phyloP scores from a whole-genome alignment of 2,113 vertebrate species.

The Psammodynastes pulverulentus region DNA sequence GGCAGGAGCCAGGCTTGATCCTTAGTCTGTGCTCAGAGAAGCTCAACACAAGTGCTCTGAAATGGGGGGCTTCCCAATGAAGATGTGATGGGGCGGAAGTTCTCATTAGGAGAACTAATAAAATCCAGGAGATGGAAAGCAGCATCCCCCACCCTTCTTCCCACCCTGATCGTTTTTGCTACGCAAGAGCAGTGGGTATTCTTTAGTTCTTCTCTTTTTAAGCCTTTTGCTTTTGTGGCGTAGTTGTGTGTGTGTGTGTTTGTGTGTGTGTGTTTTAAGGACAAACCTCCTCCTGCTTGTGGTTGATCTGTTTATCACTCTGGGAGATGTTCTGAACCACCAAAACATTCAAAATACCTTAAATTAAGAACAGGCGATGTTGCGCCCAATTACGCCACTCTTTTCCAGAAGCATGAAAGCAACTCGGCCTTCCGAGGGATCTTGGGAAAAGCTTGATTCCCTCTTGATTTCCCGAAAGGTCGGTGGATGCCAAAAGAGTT shows the following conservation, averaged over 20 bases:
- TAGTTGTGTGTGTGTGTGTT: background rate
- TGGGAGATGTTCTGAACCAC: background rate
- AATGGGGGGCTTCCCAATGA: background rate
- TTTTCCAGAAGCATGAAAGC: background rate
- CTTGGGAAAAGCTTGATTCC: background rate
- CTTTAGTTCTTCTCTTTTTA: background rate
- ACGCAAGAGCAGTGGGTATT: background rate
- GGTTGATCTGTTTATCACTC: background rate
- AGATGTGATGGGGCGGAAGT: too few species aligned
- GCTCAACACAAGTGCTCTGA: background rate
- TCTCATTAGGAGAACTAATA: background rate
- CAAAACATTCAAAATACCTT: background rate
- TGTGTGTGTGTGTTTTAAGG: background rate
- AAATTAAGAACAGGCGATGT: background rate
- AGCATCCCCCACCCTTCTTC: background rate
- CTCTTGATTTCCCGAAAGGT: background rate
- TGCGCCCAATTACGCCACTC: background rate
- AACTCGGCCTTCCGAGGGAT: background rate
- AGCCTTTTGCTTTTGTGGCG: background rate
- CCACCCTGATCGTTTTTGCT: background rate
- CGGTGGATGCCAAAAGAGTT: background rate
- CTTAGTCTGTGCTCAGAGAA: too few species aligned
- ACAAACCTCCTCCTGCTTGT: background rate
- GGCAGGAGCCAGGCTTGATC: background rate
- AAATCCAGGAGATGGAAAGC: background rate